Base-by-base conservation (phyloP, 2,888 invertebrate genomes). In the Oligia fasciuncula region DNA sequence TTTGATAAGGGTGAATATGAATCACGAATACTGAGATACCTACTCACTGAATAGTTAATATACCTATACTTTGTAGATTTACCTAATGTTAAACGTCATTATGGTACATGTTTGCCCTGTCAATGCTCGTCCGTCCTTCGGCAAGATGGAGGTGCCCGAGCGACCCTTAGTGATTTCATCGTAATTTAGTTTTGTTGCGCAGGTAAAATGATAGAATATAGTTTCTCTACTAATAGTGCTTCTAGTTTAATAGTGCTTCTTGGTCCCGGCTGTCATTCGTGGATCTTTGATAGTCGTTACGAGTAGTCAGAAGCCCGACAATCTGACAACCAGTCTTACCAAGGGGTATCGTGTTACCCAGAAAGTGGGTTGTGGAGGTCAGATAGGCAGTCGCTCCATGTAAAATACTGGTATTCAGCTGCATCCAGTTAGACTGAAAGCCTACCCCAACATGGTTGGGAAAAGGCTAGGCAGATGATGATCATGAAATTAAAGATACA, bases 1-100 rank as follows among this genome's bases (percentile, higher is more conserved):
- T 86, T 89, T 92, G 92, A 93, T 89, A 89, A 90, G 91, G 90
- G 91, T 93, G 79, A 87, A 88, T 90, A 90, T 90, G 87, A 90
- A 91, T 92, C 89, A 91, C 80, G 73, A 71, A 66, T 66, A 69
- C 84, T 69, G 66, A 63, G 54, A 69, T 79, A 77, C 75, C 79
- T 83, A 73, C 75, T 73, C 73, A 69, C 62, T 77, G 73, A 82
- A 86, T 88, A 84, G 77, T 79, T 80, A 84, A 79, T 79, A 74
- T 49, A 49, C 0, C 49, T 46, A 46, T 78, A 72, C 65, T 86
- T 86, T 84, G 70, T 66, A 79, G 77, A 81, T 86, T 76, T 88
- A 86, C 73, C 67, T 81, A 75, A 87, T 85, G 89, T 75, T 83
- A 79, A 83, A 84, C 88, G 84, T 86, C 83, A 84, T 85, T 87